These are phyloP conservation scores for Enchytraeus crypticus DNA, from an alignment of 2,888 invertebrate species.

Conservation along the genomic window DNA sequence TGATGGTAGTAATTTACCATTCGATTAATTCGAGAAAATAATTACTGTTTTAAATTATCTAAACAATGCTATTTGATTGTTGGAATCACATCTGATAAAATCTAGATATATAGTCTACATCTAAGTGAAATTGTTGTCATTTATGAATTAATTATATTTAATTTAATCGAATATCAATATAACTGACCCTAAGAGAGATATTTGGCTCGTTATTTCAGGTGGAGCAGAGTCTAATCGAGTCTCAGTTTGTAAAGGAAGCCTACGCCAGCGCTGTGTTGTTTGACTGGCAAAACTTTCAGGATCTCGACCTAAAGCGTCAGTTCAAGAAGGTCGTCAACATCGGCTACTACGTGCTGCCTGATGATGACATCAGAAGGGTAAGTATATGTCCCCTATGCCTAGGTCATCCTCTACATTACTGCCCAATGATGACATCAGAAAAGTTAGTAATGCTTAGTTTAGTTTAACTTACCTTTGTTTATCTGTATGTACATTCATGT, in stretches of 20 bases:
- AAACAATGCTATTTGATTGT: too few relatives aligned
- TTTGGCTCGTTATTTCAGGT: not conserved
- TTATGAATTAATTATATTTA: too few relatives aligned
- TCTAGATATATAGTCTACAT: too few relatives aligned
- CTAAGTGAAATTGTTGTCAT: too few relatives aligned
- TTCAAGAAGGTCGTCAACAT: slow-evolving; percentile 65
- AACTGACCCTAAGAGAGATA: not conserved
- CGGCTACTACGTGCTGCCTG: slow-evolving; percentile 64
- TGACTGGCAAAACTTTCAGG: slow-evolving; percentile 65
- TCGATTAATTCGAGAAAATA: too few relatives aligned
- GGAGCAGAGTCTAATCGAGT: not conserved
- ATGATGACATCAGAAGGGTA: slow-evolving; percentile 16
- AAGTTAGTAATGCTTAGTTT: not conserved
- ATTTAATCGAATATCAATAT: too few relatives aligned
- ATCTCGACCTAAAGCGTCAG: slow-evolving; percentile 63
- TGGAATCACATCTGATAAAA: too few relatives aligned
- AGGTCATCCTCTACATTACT: too few relatives aligned
- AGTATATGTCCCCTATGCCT: too few relatives aligned
- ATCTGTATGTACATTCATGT: not conserved
- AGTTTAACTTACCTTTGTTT: not conserved
- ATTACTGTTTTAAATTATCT: too few relatives aligned
- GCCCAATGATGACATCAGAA: slow-evolving; percentile 20
- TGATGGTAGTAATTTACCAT: too few relatives aligned
- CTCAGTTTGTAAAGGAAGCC: not conserved
- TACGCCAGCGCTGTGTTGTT: slow-evolving; percentile 62